Percentiles rank a stretch among this genome's conserved stretches.
phyloP scores from a whole-genome alignment of 1,140 invertebrate species.

The Oryctes rhinoceros region DNA sequence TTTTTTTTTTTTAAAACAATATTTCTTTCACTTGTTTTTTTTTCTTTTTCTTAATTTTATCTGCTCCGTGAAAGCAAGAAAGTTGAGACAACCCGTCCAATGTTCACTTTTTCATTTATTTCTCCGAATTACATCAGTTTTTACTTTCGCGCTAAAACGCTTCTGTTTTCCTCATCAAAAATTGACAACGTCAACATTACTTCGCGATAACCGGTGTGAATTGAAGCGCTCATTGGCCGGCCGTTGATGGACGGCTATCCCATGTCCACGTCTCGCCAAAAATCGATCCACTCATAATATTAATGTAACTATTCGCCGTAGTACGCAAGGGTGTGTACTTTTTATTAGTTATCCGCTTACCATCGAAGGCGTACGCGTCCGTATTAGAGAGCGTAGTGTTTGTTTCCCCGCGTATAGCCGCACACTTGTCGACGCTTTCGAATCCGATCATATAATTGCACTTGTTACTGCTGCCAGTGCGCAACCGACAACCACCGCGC shows the following conservation, averaged over 20 bases:
- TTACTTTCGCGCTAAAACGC: background rate
- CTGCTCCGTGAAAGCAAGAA: too few species aligned
- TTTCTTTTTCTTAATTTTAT: too few species aligned
- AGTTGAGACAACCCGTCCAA: too few species aligned
- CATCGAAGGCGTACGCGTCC: background rate
- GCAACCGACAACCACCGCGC: constrained; percentile 31
- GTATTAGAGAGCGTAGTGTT: background rate
- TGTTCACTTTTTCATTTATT: too few species aligned
- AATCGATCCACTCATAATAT: constrained; percentile 21
- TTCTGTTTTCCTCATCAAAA: background rate
- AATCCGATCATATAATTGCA: constrained; percentile 35
- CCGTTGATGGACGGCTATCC: constrained; percentile 14
- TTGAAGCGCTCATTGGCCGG: background rate
- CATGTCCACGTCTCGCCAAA: constrained; percentile 14
- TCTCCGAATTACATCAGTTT: too few species aligned
- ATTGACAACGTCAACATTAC: background rate
- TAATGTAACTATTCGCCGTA: constrained; percentile 28
- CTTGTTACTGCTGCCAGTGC: constrained; percentile 23
- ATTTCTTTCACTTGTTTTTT: too few species aligned
- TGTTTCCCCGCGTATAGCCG: constrained; percentile 10
- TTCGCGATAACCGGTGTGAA: background rate
- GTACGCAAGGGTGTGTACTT: constrained; percentile 35
- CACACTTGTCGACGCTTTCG: constrained; percentile 27
- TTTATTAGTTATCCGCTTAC: constrained; percentile 23
- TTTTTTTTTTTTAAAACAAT: too few species aligned